phyloP scores from a whole-genome alignment of 2,113 vertebrate genomes.

The Atlantisia rogersi region DNA sequence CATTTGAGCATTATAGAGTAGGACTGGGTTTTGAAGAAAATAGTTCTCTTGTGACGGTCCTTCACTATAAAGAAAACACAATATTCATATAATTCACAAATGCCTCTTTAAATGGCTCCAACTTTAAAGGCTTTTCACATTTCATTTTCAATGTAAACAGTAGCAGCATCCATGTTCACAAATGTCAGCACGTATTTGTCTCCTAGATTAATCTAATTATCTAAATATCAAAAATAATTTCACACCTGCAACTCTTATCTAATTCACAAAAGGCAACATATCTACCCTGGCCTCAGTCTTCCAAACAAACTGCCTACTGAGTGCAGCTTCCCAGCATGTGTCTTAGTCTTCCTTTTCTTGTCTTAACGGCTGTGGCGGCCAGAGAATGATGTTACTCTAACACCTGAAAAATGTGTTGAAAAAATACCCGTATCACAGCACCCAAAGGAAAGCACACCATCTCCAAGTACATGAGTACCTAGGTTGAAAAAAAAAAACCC shows the following conservation, averaged over 20 bases:
- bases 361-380: not conserved
- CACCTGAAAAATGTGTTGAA: not conserved
- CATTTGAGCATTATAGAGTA: not conserved
- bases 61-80: not conserved
- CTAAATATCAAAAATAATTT: constrained; percentile 55
- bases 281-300: not conserved
- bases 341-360: not conserved
- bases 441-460: not conserved
- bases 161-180: not conserved
- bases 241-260: constrained; percentile 5
- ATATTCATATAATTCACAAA: not conserved
- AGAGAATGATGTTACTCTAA: not conserved
- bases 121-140: not conserved
- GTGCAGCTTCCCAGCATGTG: not conserved
- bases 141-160: constrained; percentile 6
- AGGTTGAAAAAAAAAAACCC: not conserved
- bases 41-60: not conserved
- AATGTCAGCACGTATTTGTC: constrained; percentile 21
- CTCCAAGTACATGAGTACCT: not conserved
- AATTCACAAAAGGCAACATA: not conserved
- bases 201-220: constrained; percentile 56
- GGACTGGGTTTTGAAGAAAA: not conserved
- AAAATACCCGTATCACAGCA: not conserved
- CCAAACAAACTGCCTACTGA: not conserved
- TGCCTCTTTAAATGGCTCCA: not conserved